phyloP scores from a whole-genome alignment of 2,113 vertebrate genomes.

The Chaetorhynchus papuensis region DNA sequence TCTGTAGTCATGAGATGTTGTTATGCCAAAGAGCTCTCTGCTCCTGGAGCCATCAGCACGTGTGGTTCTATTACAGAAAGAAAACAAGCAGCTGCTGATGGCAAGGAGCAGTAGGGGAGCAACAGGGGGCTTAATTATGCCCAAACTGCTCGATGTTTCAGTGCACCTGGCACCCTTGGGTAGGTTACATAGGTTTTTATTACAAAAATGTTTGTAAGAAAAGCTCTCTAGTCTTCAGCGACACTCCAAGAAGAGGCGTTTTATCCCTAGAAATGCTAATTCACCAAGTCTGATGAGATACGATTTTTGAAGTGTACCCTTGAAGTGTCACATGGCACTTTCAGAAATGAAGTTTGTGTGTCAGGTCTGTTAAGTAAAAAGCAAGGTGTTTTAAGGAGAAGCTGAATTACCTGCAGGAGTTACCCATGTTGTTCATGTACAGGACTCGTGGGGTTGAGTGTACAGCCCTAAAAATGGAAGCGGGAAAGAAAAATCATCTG shows the following conservation, averaged over 20 bases:
- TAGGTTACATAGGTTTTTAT: background rate
- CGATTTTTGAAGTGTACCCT: background rate
- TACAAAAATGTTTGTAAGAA: background rate
- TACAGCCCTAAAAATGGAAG: too few relatives aligned
- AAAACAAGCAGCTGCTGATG: constrained; percentile 16
- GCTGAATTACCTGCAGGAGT: background rate
- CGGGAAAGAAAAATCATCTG: background rate
- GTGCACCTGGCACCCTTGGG: background rate
- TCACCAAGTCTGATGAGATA: background rate
- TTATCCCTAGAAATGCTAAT: background rate
- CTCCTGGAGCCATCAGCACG: background rate
- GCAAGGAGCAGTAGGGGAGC: background rate
- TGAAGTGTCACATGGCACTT: background rate
- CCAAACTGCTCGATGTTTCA: background rate
- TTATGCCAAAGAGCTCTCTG: background rate
- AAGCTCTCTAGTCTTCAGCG: background rate
- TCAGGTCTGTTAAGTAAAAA: background rate
- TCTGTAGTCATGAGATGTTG: background rate
- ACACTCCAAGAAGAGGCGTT: background rate
- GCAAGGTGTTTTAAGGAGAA: background rate
- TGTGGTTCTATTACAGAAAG: background rate
- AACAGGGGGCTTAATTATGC: background rate
- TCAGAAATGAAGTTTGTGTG: background rate
- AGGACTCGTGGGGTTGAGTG: accelerated
- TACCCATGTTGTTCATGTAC: background rate